Evolutionary conservation across 2,888 invertebrate species (phyloP), one percentile per base, ranked within the genome.

Genomic region (Lycia hirtaria): DNA sequence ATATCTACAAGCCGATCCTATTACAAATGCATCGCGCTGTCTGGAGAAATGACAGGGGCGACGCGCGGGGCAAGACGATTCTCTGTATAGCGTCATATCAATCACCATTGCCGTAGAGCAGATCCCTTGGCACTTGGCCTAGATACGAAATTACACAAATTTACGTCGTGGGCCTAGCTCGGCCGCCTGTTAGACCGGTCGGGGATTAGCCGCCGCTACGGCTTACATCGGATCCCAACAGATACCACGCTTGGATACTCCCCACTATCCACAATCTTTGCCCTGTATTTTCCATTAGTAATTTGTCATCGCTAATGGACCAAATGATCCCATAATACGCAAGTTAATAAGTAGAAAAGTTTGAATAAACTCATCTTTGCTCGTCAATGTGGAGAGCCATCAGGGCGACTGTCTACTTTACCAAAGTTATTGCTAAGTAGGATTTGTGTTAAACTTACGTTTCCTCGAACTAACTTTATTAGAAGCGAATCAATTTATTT

Each of bases 121-220:
- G 83, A 88, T 90, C 90, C 90, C 91, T 85, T 90, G 91, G 90
- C 88, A 89, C 88, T 90, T 89, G 90, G 88, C 91, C 91, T 90
- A 85, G 84, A 90, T 92, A 81, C 88, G 77, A 88, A 91, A 90
- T 91, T 89, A 92, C 87, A 88, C 88, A 87, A 91, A 90, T 90
- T 92, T 90, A 89, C 88, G 87, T 85, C 81, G 83, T 82, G 81
- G 80, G 88, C 86, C 88, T 87, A 85, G 81, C 86, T 81, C 64
- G 57, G 76, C 76, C 66, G 77, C 80, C 81, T 62, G 86, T 81
- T 85, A 85, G 85, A 75, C 77, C 77, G 81, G 77, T 72, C 72
- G 68, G 78, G 88, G 89, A 90, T 92, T 90, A 90, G 82, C 78
- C 78, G 78, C 75, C 72, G 73, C 79, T 78, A 78, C 78, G 84